Percentiles rank a stretch among this genome's conserved stretches.
Evolutionary conservation across 1,140 invertebrate species (phyloP).

Genomic region (Caenorhabditis brenneri): DNA sequence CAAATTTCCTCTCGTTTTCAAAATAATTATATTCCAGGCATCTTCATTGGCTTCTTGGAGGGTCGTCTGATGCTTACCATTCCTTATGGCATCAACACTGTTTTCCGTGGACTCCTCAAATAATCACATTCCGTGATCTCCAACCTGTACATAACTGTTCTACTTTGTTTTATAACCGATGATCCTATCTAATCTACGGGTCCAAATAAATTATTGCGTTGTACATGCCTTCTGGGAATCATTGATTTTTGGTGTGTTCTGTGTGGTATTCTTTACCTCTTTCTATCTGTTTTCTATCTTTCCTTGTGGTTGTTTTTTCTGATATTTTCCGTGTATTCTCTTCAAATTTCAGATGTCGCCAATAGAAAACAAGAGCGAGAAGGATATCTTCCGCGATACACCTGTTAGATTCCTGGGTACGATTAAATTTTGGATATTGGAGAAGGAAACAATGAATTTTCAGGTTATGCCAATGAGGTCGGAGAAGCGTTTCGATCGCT

Average conservation of each 20-base stretch:
- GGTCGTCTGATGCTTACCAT: constrained; percentile 21
- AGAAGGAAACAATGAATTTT: constrained; percentile 60
- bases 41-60: constrained; percentile 1
- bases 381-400: neutral
- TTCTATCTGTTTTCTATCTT: neutral
- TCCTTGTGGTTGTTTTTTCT: neutral
- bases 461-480: constrained; percentile 93
- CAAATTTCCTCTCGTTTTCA: too few relatives aligned
- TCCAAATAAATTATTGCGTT: neutral
- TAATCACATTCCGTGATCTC: neutral
- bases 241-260: neutral
- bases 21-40: neutral
- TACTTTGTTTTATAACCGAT: neutral
- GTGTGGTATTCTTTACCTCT: neutral
- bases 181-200: neutral
- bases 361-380: neutral
- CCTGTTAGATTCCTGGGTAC: neutral
- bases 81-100: constrained; percentile 5
- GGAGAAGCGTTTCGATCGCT: constrained; percentile 87
- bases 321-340: too few relatives aligned
- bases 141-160: neutral
- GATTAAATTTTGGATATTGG: neutral
- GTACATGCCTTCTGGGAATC: neutral
- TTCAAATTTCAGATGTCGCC: constrained; percentile 4
- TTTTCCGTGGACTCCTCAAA: neutral